Base-by-base conservation (phyloP, 2,797 vertebrate species). In the Acanthiza pusilla region DNA sequence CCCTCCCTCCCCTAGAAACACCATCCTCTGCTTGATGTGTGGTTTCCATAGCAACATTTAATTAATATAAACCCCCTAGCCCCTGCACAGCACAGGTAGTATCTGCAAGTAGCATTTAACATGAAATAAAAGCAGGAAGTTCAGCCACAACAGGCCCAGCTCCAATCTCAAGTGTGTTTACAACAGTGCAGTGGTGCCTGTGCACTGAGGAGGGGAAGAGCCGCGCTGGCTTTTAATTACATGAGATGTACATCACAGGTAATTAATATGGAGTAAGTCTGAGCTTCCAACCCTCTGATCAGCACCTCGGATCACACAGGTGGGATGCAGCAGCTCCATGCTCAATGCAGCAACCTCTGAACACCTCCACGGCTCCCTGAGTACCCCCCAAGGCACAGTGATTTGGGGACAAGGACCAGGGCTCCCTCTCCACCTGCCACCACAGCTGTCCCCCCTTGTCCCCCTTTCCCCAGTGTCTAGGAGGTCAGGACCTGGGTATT, bases 141-240 rank as follows among this genome's bases (percentile, higher is more conserved):
- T 94, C 62, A 80, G 72, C 55, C 87, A 92, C 30, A 66, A 79
- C 78, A 91, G 65, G 90, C 47, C 40, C 29, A 1, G 2, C 81
- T 94, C 70, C 80, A 63, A 38, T 91, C 89, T 91, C 78, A 68
- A 84, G 92, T 70, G 84, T 84, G 65, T 84, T 85, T 75, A 75
- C 67, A 91, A 51, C 75, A 55, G 53, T 21, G 5, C 65, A 89
- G 84, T 7, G 12, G 40, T 84, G 66, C 38, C n/a, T 48, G 62
- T 18, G 51, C 38, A 23, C 58, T 27, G 58, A 89, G 77, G 68
- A 88, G 80, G 40, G 25, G 47, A 88, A 91, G 22, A 86, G 45
- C 61, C 10, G 9, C 43, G 91, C 87, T 91, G 85, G 75, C 43
- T 97, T 95, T 97, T 96, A 97, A 96, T 96, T 95, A 91, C 48